Percentiles rank a stretch among this genome's conserved stretches.
Evolutionary conservation across 2,888 invertebrate genomes (phyloP).

Genomic region (Mesorhabditis spiculigera): DNA sequence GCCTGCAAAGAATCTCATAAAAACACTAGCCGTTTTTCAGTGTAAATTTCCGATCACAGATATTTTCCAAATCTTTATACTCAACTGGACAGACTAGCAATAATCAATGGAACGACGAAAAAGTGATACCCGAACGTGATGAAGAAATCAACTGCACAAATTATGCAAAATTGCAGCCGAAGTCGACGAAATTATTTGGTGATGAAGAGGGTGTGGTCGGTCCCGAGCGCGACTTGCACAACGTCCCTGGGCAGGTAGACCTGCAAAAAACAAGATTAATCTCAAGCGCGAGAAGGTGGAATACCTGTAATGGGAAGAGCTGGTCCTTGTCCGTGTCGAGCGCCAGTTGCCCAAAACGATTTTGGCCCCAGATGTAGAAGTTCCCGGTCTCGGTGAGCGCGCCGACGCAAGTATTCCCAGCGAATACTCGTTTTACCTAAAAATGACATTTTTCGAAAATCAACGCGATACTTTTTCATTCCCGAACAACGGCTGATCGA

Average conservation of each 20-base stretch:
- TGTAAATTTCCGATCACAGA: too few species aligned
- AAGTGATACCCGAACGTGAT: too few species aligned
- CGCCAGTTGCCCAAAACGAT: slow-evolving; percentile 38
- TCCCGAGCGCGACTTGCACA: slow-evolving; percentile 34
- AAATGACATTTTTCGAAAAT: not conserved
- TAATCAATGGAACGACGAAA: too few species aligned
- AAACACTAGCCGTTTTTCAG: too few species aligned
- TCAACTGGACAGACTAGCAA: too few species aligned
- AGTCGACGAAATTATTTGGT: slow-evolving; percentile 15
- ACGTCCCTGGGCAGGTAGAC: slow-evolving; percentile 39
- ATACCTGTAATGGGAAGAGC: slow-evolving; percentile 44
- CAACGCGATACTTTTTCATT: slow-evolving; percentile 19
- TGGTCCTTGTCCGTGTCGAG: slow-evolving; percentile 45
- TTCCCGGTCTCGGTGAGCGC: slow-evolving; percentile 42
- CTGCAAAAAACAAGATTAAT: too few species aligned
- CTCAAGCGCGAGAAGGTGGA: too few species aligned
- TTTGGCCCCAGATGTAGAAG: slow-evolving; percentile 53
- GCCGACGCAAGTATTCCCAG: slow-evolving; percentile 38
- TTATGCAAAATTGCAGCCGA: too few species aligned
- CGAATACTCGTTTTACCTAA: slow-evolving; percentile 30
- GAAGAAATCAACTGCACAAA: too few species aligned
- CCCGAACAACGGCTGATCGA: slow-evolving; percentile 49
- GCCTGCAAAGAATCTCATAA: too few species aligned
- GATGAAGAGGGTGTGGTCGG: slow-evolving; percentile 47
- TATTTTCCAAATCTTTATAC: too few species aligned